These are phyloP conservation scores for Bactericera cockerelli DNA, from an alignment of 1,140 invertebrate genomes.

Conservation along the genomic window DNA sequence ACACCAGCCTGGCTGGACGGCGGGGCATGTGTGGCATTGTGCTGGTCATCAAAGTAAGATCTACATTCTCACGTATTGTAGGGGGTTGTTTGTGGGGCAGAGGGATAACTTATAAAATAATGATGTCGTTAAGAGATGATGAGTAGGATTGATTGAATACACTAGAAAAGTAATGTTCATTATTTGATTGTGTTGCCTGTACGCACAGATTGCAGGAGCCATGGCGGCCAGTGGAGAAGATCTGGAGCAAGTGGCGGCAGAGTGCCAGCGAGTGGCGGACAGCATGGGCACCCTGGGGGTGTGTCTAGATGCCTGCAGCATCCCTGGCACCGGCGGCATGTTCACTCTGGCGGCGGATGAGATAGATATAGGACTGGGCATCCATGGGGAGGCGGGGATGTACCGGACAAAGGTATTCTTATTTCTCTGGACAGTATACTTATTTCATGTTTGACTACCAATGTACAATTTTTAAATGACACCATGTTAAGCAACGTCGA, in stretches of 20 bases:
- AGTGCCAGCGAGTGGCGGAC: conserved; percentile 31
- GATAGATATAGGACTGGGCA: conserved; percentile 67
- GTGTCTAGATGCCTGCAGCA: conserved; percentile 47
- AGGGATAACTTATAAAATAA: too few relatives aligned
- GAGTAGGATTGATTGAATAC: too few relatives aligned
- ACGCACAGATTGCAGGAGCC: conserved; percentile 58
- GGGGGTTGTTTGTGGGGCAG: too few relatives aligned
- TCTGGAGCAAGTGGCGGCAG: conserved; percentile 36
- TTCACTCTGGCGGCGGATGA: conserved; percentile 49
- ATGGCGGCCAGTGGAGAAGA: conserved; percentile 43
- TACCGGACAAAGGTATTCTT: conserved; percentile 43
- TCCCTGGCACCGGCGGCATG: conserved; percentile 47
- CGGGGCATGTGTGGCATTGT: conserved; percentile 59
- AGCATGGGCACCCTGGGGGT: conserved; percentile 56
- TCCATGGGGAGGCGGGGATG: conserved; percentile 77
- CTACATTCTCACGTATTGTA: too few relatives aligned
- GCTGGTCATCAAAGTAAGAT: conserved; percentile 51
- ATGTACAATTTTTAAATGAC: too few relatives aligned
- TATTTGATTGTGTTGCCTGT: too few relatives aligned
- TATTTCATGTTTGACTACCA: too few relatives aligned
- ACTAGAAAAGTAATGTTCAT: too few relatives aligned
- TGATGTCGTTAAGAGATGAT: too few relatives aligned
- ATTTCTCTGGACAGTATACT: too few relatives aligned
- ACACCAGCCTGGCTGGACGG: conserved; percentile 43
- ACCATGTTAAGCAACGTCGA: too few relatives aligned